A percentile compares a stretch with the other conserved stretches of the same genome.
Evolutionary conservation across 92 coral and sea anemone genomes (phyloP).

Genomic region (Actinostola sp.): DNA sequence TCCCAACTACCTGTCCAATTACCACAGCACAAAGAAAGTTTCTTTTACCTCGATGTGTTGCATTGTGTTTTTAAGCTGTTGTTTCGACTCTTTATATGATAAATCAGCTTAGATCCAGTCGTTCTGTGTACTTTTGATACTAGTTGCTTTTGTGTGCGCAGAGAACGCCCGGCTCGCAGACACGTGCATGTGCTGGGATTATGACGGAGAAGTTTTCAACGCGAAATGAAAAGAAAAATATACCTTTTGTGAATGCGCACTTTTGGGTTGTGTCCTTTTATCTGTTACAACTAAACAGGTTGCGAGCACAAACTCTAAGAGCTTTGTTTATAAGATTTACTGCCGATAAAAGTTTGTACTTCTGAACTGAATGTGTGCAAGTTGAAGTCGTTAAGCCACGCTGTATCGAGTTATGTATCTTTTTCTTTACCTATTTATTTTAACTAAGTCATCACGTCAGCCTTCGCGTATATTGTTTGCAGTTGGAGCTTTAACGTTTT

Average conservation of each 20-base stretch:
- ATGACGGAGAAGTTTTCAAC: background rate
- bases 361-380: no score
- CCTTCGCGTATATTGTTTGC: no score
- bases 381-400: no score
- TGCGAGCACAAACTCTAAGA: background rate
- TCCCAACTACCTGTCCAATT: background rate
- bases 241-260: background rate
- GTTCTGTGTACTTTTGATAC: slow-evolving; percentile 15
- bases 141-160: slow-evolving; percentile 1
- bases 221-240: background rate
- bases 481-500: no score
- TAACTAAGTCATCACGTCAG: no score
- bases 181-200: slow-evolving; percentile 23
- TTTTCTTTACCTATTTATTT: no score
- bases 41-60: slow-evolving; percentile 6
- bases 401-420: no score
- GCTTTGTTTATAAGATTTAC: no score
- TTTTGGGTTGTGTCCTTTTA: slow-evolving; percentile 1
- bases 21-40: background rate
- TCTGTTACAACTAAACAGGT: background rate
- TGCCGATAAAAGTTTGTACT: no score
- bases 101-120: background rate
- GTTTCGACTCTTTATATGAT: background rate
- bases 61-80: slow-evolving; percentile 12
- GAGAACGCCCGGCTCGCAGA: slow-evolving; percentile 27